These are phyloP conservation scores for Meta bourneti DNA, from an alignment of 2,888 invertebrate species.

Conservation along the genomic window DNA sequence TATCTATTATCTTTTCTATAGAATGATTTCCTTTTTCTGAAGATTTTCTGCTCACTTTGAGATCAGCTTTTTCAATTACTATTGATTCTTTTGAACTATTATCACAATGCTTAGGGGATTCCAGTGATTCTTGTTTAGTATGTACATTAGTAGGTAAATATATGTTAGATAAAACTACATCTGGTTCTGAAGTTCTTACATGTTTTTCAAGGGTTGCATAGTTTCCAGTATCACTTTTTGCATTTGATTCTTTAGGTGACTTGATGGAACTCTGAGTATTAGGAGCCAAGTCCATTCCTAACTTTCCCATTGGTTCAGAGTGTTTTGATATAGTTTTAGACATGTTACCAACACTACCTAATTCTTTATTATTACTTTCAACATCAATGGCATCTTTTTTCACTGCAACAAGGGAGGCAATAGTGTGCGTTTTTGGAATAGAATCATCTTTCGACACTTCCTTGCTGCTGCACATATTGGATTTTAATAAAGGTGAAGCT, in stretches of 20 bases:
- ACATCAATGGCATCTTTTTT: no score
- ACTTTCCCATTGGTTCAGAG: background rate
- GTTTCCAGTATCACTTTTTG: background rate
- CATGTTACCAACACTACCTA: background rate
- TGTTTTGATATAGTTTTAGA: background rate
- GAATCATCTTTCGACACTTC: background rate
- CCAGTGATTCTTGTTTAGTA: background rate
- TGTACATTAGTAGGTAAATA: background rate
- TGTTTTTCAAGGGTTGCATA: no score
- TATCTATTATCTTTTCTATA: background rate
- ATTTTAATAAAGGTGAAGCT: constrained; percentile 39
- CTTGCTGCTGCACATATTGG: constrained; percentile 37
- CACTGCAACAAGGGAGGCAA: background rate
- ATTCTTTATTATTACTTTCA: background rate
- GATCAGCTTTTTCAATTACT: background rate
- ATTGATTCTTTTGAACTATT: background rate
- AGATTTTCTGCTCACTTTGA: background rate
- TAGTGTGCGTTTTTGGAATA: constrained; percentile 9
- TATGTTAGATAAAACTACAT: background rate
- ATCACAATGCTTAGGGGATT: background rate
- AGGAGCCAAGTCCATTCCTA: background rate
- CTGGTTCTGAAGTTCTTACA: background rate
- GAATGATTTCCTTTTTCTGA: background rate
- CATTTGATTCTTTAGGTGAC: background rate
- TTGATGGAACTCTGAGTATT: background rate